phyloP scores from a whole-genome alignment of 1,140 invertebrate genomes.

The Microvelia longipes region DNA sequence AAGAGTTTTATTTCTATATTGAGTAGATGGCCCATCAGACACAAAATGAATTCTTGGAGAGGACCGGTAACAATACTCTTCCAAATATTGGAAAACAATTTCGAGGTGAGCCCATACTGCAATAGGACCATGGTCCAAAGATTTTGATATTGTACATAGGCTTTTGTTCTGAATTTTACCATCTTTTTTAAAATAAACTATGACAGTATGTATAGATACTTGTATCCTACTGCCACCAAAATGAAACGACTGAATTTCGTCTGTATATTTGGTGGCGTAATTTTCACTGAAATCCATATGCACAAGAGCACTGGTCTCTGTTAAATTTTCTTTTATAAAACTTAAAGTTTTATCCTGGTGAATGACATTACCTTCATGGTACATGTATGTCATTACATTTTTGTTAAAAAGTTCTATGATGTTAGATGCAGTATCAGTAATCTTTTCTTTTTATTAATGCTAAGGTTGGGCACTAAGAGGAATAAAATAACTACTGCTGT shows the following conservation, averaged over 20 bases:
- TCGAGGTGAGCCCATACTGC: not conserved
- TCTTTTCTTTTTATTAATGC: no score
- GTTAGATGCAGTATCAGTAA: no score
- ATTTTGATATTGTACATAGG: not conserved
- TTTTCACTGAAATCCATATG: not conserved
- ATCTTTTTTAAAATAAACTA: not conserved
- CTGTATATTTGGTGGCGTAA: not conserved
- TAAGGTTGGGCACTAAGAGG: no score
- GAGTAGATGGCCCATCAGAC: conserved; percentile 17
- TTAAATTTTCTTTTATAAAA: not conserved
- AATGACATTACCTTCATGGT: no score
- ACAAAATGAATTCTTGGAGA: conserved; percentile 14
- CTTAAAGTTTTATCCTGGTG: no score
- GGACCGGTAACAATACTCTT: not conserved
- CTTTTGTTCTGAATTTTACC: no score
- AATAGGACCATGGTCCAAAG: not conserved
- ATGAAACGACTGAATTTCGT: not conserved
- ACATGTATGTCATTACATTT: no score
- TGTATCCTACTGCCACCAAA: not conserved
- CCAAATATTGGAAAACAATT: not conserved
- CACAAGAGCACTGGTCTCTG: not conserved
- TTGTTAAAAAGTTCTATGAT: no score
- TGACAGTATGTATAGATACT: not conserved
- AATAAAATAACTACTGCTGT: no score
- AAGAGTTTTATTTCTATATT: conserved; percentile 18